Percentiles rank a stretch among this genome's conserved stretches.
Evolutionary conservation across 2,113 vertebrate species (phyloP).

Genomic region (Pluvianellus socialis): DNA sequence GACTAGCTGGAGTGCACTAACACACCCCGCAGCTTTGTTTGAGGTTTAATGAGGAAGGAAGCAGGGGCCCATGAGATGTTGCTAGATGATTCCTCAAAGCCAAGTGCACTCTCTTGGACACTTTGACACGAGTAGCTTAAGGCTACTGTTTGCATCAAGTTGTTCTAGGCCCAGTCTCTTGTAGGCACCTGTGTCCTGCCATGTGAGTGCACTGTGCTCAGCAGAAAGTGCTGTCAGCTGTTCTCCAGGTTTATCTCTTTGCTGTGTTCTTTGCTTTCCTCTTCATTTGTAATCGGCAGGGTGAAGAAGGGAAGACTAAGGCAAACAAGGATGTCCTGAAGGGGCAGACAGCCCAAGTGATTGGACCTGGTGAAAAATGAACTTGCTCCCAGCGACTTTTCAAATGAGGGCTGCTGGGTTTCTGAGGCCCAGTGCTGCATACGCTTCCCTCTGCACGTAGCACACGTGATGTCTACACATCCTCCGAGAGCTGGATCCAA

Average conservation of each 20-base stretch:
- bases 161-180: slow-evolving; percentile 8
- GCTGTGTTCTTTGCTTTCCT: slow-evolving; percentile 36
- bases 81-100: slow-evolving; percentile 51
- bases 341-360: slow-evolving; percentile 19
- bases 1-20: background rate
- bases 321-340: slow-evolving; percentile 10
- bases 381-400: background rate
- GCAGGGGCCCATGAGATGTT: background rate
- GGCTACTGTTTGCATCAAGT: slow-evolving; percentile 40
- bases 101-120: slow-evolving; percentile 37
- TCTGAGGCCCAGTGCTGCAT: background rate
- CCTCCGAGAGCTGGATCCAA: background rate
- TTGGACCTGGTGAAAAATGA: background rate
- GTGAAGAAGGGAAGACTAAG: background rate
- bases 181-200: slow-evolving; percentile 40
- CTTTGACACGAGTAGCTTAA: slow-evolving; percentile 30
- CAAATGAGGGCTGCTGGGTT: slow-evolving; percentile 7
- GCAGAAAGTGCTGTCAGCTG: slow-evolving; percentile 20
- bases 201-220: background rate
- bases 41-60: slow-evolving; percentile 63
- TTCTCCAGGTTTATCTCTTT: slow-evolving; percentile 10
- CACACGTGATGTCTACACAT: background rate
- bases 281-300: slow-evolving; percentile 1
- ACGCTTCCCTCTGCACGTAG: background rate
- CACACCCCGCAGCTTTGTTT: slow-evolving; percentile 1